phyloP scores from a whole-genome alignment of 2,797 vertebrate species.

The Fundulus diaphanus region DNA sequence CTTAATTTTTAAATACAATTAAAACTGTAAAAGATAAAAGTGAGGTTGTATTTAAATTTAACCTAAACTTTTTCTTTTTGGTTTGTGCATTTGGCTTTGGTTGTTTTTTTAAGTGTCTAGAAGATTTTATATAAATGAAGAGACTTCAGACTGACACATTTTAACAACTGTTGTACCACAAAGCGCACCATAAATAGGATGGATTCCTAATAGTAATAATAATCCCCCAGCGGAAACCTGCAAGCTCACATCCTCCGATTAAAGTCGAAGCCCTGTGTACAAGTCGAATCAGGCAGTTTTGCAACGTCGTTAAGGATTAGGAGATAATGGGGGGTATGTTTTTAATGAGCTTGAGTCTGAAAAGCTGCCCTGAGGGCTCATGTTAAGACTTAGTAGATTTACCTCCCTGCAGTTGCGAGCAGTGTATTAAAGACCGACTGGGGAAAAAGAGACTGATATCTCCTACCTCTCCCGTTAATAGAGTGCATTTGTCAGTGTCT shows the following conservation, averaged over 20 bases:
- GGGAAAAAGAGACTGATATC: neutral
- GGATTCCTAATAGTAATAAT: neutral
- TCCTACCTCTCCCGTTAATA: neutral
- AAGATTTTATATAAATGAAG: neutral
- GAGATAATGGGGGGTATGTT: conserved; percentile 29
- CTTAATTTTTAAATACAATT: no score
- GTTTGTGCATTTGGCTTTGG: no score
- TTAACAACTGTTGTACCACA: neutral
- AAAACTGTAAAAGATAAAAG: no score
- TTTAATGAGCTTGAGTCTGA: conserved; percentile 37
- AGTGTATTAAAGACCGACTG: neutral
- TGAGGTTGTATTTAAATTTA: no score
- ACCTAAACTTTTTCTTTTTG: no score
- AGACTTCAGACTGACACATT: neutral
- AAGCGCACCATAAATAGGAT: neutral
- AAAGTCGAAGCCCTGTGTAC: neutral
- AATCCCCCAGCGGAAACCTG: conserved; percentile 7
- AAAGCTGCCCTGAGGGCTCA: neutral
- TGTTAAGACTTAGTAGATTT: conserved; percentile 20
- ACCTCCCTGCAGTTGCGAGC: neutral
- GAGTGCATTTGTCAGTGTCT: neutral
- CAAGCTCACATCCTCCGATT: neutral
- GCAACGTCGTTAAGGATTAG: conserved; percentile 32
- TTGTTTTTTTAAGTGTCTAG: neutral
- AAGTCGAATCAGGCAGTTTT: conserved; percentile 6